Evolutionary conservation across 1,140 invertebrate species (phyloP).

Genomic region (Periplaneta americana): DNA sequence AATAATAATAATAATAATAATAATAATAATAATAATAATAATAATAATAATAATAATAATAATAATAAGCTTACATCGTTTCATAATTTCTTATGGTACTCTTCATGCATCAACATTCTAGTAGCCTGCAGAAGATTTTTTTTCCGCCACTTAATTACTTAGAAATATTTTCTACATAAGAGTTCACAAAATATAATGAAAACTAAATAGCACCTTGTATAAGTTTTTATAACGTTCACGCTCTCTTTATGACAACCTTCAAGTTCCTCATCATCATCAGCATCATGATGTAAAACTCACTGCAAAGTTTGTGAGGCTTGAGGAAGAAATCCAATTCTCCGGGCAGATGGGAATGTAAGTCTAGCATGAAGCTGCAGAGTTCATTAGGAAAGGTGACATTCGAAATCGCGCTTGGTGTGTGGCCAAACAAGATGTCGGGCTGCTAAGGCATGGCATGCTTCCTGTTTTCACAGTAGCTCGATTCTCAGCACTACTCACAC

Average conservation of each 20-base stretch:
- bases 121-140: too few relatives aligned
- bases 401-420: background rate
- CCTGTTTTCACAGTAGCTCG: background rate
- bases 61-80: too few relatives aligned
- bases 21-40: too few relatives aligned
- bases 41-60: too few relatives aligned
- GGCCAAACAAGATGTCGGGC: background rate
- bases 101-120: too few relatives aligned
- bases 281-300: background rate
- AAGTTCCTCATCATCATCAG: background rate
- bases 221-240: background rate
- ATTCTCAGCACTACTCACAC: background rate
- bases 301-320: background rate
- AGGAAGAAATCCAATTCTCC: background rate
- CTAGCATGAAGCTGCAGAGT: background rate
- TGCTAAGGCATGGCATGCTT: background rate
- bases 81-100: too few relatives aligned
- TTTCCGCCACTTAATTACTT: too few relatives aligned
- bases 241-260: background rate
- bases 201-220: background rate
- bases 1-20: too few relatives aligned
- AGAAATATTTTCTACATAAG: too few relatives aligned
- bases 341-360: background rate
- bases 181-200: too few relatives aligned
- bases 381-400: background rate